Evolutionary conservation across 2,113 vertebrate species (phyloP).

Genomic region (Micromys minutus): DNA sequence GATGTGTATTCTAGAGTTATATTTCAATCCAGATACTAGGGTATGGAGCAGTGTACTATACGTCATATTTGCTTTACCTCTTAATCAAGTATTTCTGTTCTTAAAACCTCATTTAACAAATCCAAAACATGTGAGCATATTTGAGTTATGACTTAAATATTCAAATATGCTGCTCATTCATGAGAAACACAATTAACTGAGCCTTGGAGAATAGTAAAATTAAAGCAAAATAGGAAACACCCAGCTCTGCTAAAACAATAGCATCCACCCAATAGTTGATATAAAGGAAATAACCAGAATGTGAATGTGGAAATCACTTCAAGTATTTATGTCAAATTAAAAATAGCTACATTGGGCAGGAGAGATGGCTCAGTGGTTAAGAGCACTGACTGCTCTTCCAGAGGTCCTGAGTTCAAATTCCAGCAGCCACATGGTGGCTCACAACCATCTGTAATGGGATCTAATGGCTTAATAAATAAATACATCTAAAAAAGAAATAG

Average conservation of each 20-base stretch:
- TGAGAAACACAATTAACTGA: constrained; percentile 19
- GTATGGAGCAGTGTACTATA: not conserved
- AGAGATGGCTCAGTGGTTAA: too few species aligned
- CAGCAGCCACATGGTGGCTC: too few species aligned
- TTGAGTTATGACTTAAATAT: constrained; percentile 55
- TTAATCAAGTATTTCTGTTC: constrained; percentile 50
- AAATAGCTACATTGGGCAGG: too few species aligned
- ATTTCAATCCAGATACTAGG: not conserved
- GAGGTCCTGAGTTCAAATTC: too few species aligned
- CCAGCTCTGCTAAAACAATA: constrained; percentile 39
- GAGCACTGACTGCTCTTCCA: too few species aligned
- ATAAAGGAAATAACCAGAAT: constrained; percentile 48
- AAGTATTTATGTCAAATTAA: constrained; percentile 18
- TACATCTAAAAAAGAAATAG: too few species aligned
- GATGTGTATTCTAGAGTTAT: not conserved
- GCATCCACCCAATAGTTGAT: not conserved
- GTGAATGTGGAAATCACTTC: constrained; percentile 13
- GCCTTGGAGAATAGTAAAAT: constrained; percentile 51
- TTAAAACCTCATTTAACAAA: constrained; percentile 34
- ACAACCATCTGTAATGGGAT: too few species aligned
- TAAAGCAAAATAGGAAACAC: constrained; percentile 62
- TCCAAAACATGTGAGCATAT: not conserved
- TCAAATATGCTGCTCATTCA: constrained; percentile 28
- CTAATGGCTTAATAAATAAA: too few species aligned
- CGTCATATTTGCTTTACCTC: not conserved